Conservation (phyloP, 2,113 vertebrate genomes). For the Corydoras sp. region DNA sequence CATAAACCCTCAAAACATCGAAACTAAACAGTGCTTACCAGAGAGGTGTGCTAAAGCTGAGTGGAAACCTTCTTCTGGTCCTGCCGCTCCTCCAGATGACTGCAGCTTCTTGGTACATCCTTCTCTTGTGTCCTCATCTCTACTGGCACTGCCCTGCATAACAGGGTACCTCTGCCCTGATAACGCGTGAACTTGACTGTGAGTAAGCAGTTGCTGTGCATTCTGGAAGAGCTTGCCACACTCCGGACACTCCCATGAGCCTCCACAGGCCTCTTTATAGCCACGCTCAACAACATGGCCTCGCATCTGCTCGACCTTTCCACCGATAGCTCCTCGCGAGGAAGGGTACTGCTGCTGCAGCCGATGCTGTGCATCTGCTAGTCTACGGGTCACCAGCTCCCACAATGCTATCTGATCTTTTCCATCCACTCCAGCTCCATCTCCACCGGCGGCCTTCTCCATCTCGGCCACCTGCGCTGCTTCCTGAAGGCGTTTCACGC, state of each 20-base stretch:
- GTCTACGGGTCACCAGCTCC: slow-evolving; percentile 70
- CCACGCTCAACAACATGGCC: slow-evolving; percentile 61
- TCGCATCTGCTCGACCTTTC: slow-evolving; percentile 58
- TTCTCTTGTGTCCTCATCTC: slow-evolving; percentile 32
- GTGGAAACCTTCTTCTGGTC: slow-evolving; percentile 48
- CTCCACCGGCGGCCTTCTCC: slow-evolving; percentile 52
- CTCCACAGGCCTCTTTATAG: slow-evolving; percentile 53
- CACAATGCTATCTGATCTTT: slow-evolving; percentile 66
- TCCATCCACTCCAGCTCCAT: slow-evolving; percentile 41
- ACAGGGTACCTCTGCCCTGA: slow-evolving; percentile 50
- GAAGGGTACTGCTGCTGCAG: slow-evolving; percentile 50
- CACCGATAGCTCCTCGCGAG: slow-evolving; percentile 49
- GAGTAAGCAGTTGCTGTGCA: slow-evolving; percentile 67
- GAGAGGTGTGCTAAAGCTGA: slow-evolving; percentile 54
- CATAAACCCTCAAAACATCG: too few relatives aligned
- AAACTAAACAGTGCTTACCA: slow-evolving; percentile 49
- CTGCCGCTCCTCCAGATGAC: slow-evolving; percentile 44
- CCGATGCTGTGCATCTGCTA: slow-evolving; percentile 61
- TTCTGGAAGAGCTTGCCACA: slow-evolving; percentile 70
- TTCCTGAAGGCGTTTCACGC: slow-evolving; percentile 77
- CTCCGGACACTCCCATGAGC: slow-evolving; percentile 71
- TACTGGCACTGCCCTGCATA: slow-evolving; percentile 16
- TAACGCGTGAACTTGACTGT: slow-evolving; percentile 64
- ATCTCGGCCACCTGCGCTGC: slow-evolving; percentile 74
- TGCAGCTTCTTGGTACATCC: slow-evolving; percentile 29